Percentiles rank a stretch among this genome's conserved stretches.
Conservation (phyloP, 2,888 invertebrate genomes). For the Drosophila multiciliata region DNA sequence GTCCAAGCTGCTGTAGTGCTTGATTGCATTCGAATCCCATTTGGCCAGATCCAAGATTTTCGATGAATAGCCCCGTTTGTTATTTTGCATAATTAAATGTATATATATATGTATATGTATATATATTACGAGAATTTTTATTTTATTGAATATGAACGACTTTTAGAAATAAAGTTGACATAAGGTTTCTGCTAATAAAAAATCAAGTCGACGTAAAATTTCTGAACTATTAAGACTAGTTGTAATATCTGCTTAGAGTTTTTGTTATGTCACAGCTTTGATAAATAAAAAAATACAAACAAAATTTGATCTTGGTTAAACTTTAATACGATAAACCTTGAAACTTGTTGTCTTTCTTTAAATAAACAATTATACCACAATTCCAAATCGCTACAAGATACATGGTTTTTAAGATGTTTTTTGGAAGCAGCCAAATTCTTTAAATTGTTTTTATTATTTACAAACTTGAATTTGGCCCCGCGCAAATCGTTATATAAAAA, state of each 20-base stretch:
- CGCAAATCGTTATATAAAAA: neutral
- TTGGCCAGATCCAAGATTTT: constrained; percentile 60
- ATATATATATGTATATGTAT: too few species aligned
- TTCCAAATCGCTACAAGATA: constrained; percentile 26
- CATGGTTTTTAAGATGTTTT: neutral
- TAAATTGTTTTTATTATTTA: neutral
- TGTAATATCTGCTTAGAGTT: neutral
- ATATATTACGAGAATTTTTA: constrained; percentile 20
- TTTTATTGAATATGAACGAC: neutral
- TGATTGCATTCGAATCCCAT: constrained; percentile 64
- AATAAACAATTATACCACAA: constrained; percentile 12
- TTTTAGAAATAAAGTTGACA: neutral
- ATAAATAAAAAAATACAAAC: neutral
- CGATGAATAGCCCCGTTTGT: neutral
- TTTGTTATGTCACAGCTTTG: neutral
- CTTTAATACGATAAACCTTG: constrained; percentile 17
- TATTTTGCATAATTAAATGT: constrained; percentile 24
- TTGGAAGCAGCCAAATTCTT: neutral
- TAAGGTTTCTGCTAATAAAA: neutral
- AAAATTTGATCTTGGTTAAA: constrained; percentile 5
- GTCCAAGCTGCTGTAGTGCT: constrained; percentile 46
- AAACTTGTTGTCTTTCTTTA: constrained; percentile 7
- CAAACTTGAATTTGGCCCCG: neutral
- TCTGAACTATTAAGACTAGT: too few species aligned
- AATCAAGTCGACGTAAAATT: neutral